A percentile compares a stretch with the other conserved stretches of the same genome.
Evolutionary conservation across 2,113 vertebrate species (phyloP).

Genomic region (Axis porcinus): DNA sequence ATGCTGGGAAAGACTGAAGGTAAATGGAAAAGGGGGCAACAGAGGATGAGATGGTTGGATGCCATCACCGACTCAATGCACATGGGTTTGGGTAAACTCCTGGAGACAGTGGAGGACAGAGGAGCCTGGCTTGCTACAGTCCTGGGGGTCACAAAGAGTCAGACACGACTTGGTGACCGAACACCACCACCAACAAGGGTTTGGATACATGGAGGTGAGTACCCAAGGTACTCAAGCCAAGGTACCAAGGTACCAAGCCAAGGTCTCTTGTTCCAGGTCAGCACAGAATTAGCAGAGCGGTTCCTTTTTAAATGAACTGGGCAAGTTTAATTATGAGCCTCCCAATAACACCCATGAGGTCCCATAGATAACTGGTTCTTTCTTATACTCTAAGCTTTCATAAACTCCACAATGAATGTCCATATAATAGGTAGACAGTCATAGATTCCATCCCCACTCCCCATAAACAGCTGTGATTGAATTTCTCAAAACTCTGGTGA

Average conservation of each 20-base stretch:
- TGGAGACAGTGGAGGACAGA: not conserved
- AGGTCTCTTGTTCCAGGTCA: not conserved
- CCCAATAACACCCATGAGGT: not conserved
- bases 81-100: not conserved
- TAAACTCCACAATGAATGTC: not conserved
- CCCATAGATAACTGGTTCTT: not conserved
- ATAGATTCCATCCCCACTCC: not conserved
- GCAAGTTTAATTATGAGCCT: not conserved
- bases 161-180: rapidly evolving
- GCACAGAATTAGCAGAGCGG: not conserved
- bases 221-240: not conserved
- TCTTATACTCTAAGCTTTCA: not conserved
- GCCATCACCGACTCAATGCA: not conserved
- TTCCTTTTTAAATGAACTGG: not conserved
- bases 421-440: not conserved
- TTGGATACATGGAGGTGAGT: not conserved
- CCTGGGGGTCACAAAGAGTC: not conserved
- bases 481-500: not conserved
- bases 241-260: too few species aligned
- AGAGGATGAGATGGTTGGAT: not conserved
- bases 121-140: not conserved
- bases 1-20: not conserved
- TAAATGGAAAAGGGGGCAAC: not conserved
- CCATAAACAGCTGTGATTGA: not conserved
- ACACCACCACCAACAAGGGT: not conserved